Base-by-base conservation (phyloP, 2,888 invertebrate species). In the Arctia plantaginis region DNA sequence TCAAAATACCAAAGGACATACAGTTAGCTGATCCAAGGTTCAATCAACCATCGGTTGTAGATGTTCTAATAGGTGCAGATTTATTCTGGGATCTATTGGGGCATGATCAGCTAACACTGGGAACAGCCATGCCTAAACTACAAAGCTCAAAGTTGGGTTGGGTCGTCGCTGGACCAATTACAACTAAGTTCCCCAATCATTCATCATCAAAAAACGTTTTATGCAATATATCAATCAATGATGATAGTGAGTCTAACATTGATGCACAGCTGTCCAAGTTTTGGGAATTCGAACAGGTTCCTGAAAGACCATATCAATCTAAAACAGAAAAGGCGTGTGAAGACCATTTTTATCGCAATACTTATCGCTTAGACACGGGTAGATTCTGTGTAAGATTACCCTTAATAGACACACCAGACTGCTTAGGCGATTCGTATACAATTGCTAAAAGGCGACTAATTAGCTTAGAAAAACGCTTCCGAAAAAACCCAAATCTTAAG, bases 21-120 rank as follows among this genome's bases (percentile, higher is more conserved):
- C 30, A 44, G 13, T 65, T 81, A 64, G 78, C 79, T 35, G 80
- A 83, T 62, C 79, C 78, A 27, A 73, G 12, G 10, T 81, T 82
- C 64, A 33, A 82, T 67, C 59, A 75, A 20, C 78, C 81, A 33
- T 72, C 75, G 6, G 3, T 67, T 13, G 73, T 80, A 12, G 80
- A 81, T 27, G 68, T 82, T 35, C 69, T 82, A 12, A 79, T 81
- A 33, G 80, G 82, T 10, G 74, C 80, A 10, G 82, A 82, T 47
- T 30, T 77, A 15, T 78, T 84, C 39, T 80, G 82, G 78, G 78
- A 83, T 13, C 35, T 82, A 15, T 62, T 81, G 35, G 77, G 77
- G 51, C 44, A 41, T 10, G 33, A 78, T 66, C 80, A 78, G 47
- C 69, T 69, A 13, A 59, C 70, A 15, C 27, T 81, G 62, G 80